Evolutionary conservation across 2,113 vertebrate species (phyloP).

Genomic region (Tupaia tana): DNA sequence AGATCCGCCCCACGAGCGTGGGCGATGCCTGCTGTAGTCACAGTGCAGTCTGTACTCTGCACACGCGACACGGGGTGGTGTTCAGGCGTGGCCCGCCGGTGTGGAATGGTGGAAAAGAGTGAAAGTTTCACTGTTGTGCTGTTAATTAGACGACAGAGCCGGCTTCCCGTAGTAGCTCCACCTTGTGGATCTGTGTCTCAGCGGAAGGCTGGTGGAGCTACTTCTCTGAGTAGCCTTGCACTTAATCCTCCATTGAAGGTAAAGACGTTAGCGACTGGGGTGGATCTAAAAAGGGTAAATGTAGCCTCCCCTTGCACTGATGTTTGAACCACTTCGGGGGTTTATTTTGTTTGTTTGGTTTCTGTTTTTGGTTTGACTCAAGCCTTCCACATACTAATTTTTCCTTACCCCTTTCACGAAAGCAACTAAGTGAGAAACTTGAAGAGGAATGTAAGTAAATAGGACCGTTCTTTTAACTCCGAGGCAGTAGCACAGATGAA

Average conservation of each 20-base stretch:
- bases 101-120: not conserved
- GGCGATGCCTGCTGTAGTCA: not conserved
- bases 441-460: not conserved
- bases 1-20: not conserved
- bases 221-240: not conserved
- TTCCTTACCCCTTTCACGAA: not conserved
- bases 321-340: not conserved
- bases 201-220: not conserved
- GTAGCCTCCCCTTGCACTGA: not conserved
- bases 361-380: not conserved
- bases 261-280: not conserved
- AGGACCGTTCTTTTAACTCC: not conserved
- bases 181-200: not conserved
- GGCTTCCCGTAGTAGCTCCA: conserved; percentile 14
- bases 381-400: not conserved
- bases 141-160: fast-evolving
- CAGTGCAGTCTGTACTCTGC: not conserved
- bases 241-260: not conserved
- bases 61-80: not conserved
- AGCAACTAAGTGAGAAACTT: not conserved
- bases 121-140: not conserved
- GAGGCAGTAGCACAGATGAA: not conserved
- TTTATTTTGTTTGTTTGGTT: not conserved
- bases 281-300: not conserved
- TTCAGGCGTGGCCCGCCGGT: not conserved